Percentiles rank a stretch among this genome's conserved stretches.
These are phyloP conservation scores for Temnothorax longispinosus DNA, from an alignment of 1,140 invertebrate genomes.

Conservation along the genomic window DNA sequence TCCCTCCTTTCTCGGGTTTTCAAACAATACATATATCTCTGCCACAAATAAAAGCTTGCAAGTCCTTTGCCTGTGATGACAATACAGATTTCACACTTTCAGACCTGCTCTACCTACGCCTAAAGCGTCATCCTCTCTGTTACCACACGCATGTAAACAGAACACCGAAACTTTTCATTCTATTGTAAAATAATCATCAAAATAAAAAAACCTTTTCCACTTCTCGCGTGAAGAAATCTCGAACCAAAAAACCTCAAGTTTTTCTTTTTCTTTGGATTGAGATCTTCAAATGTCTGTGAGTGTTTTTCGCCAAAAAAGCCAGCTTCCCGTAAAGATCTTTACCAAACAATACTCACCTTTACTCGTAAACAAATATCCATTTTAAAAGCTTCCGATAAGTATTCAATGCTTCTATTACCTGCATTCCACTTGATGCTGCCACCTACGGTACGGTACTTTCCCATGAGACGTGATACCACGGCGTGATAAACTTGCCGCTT, in stretches of 20 bases:
- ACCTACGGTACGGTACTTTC: not conserved
- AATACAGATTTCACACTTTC: no score
- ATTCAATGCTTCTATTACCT: not conserved
- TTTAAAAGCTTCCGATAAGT: not conserved
- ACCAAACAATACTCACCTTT: not conserved
- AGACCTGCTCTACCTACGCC: no score
- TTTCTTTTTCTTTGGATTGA: not conserved
- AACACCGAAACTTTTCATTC: not conserved
- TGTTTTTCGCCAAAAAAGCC: not conserved
- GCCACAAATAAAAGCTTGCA: no score
- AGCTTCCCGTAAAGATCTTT: not conserved
- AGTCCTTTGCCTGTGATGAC: no score
- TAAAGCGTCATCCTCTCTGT: no score
- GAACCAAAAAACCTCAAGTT: not conserved
- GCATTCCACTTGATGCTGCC: conserved; percentile 4
- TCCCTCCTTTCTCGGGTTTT: no score
- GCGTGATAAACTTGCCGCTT: not conserved
- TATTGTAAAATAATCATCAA: not conserved
- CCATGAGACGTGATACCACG: no score
- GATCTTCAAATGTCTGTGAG: not conserved
- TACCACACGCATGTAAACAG: not conserved
- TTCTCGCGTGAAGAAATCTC: not conserved
- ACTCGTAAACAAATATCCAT: not conserved
- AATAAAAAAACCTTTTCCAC: not conserved
- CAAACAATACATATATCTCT: no score